These are phyloP conservation scores for Maylandia zebra DNA, from an alignment of 2,113 vertebrate genomes.

Conservation along the genomic window DNA sequence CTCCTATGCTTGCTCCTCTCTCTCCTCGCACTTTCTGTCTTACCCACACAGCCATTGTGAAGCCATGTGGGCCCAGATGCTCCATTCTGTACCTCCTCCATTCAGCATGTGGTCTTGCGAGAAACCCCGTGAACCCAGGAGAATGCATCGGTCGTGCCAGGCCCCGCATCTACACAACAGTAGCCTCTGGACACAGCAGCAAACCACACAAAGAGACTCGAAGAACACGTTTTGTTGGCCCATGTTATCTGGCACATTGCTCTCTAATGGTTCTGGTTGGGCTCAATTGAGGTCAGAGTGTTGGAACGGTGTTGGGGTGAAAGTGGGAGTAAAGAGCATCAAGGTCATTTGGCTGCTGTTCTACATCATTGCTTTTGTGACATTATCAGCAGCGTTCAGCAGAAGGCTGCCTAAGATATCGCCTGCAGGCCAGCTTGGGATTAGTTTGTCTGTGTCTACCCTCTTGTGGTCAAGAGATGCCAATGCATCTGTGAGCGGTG, in stretches of 20 bases:
- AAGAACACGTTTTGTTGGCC: constrained; percentile 44
- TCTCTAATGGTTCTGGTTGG: constrained; percentile 45
- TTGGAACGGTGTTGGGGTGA: constrained; percentile 39
- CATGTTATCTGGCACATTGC: constrained; percentile 36
- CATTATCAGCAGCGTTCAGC: constrained; percentile 36
- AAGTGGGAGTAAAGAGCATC: constrained; percentile 46
- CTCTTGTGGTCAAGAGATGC: constrained; percentile 27
- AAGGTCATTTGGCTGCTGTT: constrained; percentile 47
- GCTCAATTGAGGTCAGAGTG: constrained; percentile 39
- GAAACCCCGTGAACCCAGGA: constrained; percentile 43
- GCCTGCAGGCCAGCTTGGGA: neutral
- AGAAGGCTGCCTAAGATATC: constrained; percentile 12
- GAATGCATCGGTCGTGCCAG: constrained; percentile 39
- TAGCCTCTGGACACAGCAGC: constrained; percentile 37
- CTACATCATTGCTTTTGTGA: constrained; percentile 27
- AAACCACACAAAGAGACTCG: constrained; percentile 15
- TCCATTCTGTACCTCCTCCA: constrained; percentile 4
- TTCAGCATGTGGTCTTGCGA: constrained; percentile 29
- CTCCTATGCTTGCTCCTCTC: neutral
- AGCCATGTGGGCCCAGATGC: constrained; percentile 14
- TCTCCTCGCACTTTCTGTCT: neutral
- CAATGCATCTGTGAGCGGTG: neutral
- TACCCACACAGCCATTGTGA: constrained; percentile 12
- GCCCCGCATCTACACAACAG: constrained; percentile 39
- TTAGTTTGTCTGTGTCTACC: constrained; percentile 20